Evolutionary conservation across 2,888 invertebrate species (phyloP).

Genomic region (Nasonovia ribisnigri): DNA sequence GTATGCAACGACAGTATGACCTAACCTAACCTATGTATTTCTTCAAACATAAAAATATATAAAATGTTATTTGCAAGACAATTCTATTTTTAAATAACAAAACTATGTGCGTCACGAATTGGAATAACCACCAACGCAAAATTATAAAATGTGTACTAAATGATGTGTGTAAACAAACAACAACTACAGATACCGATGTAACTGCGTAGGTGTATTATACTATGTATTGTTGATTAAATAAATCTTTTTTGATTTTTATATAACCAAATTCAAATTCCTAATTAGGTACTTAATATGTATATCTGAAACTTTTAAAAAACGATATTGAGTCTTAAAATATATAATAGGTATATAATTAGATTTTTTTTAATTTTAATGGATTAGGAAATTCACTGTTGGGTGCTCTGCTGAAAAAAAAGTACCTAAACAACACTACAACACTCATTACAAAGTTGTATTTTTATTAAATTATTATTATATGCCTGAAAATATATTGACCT

Average conservation of each 20-base stretch:
- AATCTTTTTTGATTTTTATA: neutral
- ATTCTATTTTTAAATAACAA: neutral
- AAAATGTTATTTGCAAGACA: neutral
- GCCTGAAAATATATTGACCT: neutral
- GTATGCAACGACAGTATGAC: neutral
- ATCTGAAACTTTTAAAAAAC: too few species aligned
- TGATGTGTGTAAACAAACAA: neutral
- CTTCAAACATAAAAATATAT: neutral
- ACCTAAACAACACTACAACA: too few species aligned
- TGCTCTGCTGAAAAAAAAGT: neutral
- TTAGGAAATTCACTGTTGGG: neutral
- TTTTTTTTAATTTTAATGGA: neutral
- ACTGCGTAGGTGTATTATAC: neutral
- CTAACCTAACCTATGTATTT: neutral
- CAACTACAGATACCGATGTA: neutral
- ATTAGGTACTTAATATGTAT: too few species aligned
- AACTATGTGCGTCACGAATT: neutral
- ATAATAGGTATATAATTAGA: neutral
- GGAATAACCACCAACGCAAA: constrained; percentile 9
- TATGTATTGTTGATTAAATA: neutral
- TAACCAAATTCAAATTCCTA: neutral
- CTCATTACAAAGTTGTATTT: neutral
- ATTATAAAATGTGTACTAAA: neutral
- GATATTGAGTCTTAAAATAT: too few species aligned
- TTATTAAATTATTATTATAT: neutral